Percentiles rank a stretch among this genome's conserved stretches.
Conservation (phyloP, 2,888 invertebrate genomes). For the Linnaemya tessellans region DNA sequence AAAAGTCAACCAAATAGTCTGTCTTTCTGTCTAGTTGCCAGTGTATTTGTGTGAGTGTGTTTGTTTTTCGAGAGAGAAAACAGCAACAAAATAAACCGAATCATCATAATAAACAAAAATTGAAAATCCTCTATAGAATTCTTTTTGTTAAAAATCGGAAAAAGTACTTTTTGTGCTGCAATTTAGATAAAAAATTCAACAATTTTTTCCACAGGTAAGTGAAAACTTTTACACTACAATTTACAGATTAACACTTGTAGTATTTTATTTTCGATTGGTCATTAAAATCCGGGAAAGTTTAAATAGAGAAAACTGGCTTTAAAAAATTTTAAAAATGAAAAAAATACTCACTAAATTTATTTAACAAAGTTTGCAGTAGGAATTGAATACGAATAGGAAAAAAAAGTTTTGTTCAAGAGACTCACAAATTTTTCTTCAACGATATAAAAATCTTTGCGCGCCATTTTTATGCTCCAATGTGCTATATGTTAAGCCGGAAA, state of each 20-base stretch:
- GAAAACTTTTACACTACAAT: constrained; percentile 75
- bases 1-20: constrained; percentile 27
- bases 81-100: constrained; percentile 46
- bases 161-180: constrained; percentile 72
- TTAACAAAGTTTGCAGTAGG: constrained; percentile 17
- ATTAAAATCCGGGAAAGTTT: constrained; percentile 75
- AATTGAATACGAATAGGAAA: not conserved
- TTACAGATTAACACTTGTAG: constrained; percentile 73
- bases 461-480: constrained; percentile 28
- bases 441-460: constrained; percentile 69
- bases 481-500: too few relatives aligned
- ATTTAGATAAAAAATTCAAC: constrained; percentile 72
- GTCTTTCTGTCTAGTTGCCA: not conserved
- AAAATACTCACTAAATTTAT: constrained; percentile 70
- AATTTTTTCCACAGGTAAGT: constrained; percentile 75
- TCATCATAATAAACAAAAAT: constrained; percentile 67
- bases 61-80: constrained; percentile 3
- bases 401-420: constrained; percentile 4
- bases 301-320: constrained; percentile 74
- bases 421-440: not conserved
- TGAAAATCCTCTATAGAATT: constrained; percentile 53
- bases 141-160: constrained; percentile 56
- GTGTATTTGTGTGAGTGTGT: not conserved
- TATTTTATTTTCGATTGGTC: constrained; percentile 76
- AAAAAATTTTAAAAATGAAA: constrained; percentile 57